These are phyloP conservation scores for Eristalis intricaria DNA, from an alignment of 2,888 invertebrate species.

Conservation along the genomic window DNA sequence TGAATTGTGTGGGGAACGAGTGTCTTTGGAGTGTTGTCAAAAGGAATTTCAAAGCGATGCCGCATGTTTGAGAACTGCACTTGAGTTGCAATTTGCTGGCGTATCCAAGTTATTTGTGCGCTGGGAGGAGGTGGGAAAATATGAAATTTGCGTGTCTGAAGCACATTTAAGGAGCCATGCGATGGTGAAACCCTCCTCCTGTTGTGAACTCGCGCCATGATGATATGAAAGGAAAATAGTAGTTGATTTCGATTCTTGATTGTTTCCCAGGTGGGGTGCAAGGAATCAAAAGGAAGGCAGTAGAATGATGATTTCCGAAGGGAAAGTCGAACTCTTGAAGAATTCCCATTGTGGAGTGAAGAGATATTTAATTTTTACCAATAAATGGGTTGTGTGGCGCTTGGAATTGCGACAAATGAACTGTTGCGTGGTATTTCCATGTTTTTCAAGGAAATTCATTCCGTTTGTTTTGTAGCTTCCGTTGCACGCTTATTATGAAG, in stretches of 20 bases:
- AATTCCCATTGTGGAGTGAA: background rate
- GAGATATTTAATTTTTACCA: background rate
- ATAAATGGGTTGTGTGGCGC: background rate
- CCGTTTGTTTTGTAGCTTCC: background rate
- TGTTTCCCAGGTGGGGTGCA: background rate
- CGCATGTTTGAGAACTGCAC: slow-evolving; percentile 36
- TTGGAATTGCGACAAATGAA: background rate
- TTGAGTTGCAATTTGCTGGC: slow-evolving; percentile 52
- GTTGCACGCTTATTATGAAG: background rate
- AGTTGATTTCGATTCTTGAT: slow-evolving; percentile 7
- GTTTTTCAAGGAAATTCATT: background rate
- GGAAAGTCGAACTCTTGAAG: slow-evolving; percentile 7
- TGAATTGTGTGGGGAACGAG: slow-evolving; percentile 11
- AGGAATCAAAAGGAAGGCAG: background rate
- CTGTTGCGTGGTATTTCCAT: background rate
- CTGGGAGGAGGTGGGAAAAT: slow-evolving; percentile 17
- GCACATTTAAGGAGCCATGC: slow-evolving; percentile 36
- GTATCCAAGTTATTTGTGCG: slow-evolving; percentile 14
- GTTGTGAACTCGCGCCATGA: background rate
- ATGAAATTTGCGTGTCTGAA: slow-evolving; percentile 55
- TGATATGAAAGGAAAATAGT: slow-evolving; percentile 12
- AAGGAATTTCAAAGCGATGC: slow-evolving; percentile 18
- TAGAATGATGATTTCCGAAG: background rate
- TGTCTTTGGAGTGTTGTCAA: slow-evolving; percentile 36
- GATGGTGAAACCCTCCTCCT: slow-evolving; percentile 17